Percentiles rank a stretch among this genome's conserved stretches.
Conservation (phyloP, 2,113 vertebrate species). For the Amia ocellicauda region DNA sequence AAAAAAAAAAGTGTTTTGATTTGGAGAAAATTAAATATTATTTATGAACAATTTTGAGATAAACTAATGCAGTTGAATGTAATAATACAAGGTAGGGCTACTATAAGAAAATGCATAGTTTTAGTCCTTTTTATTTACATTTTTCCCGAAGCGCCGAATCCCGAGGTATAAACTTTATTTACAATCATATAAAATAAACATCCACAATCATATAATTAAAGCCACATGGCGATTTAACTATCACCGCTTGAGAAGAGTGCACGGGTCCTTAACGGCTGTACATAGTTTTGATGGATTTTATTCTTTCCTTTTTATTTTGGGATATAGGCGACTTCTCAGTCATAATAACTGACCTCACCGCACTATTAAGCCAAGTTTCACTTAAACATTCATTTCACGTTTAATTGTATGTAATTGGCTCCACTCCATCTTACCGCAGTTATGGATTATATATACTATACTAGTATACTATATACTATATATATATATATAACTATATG, state of each 20-base stretch:
- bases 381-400: too few species aligned
- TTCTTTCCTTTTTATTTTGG: too few species aligned
- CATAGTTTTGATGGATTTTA: too few species aligned
- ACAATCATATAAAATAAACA: conserved; percentile 20
- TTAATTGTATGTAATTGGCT: neutral
- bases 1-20: too few species aligned
- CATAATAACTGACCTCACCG: too few species aligned
- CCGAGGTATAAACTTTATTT: conserved; percentile 4
- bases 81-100: too few species aligned
- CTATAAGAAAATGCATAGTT: neutral
- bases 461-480: neutral
- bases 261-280: too few species aligned
- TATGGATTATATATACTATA: neutral
- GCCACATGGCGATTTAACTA: conserved; percentile 3
- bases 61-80: too few species aligned
- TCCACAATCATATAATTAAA: conserved; percentile 13
- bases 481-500: neutral
- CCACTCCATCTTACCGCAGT: neutral
- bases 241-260: neutral
- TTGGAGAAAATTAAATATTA: too few species aligned
- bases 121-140: neutral
- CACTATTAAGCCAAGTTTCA: too few species aligned
- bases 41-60: neutral
- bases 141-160: neutral
- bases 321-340: too few species aligned